These are phyloP conservation scores for Gonatopus flavifemur DNA, from an alignment of 1,140 invertebrate genomes.

Conservation along the genomic window DNA sequence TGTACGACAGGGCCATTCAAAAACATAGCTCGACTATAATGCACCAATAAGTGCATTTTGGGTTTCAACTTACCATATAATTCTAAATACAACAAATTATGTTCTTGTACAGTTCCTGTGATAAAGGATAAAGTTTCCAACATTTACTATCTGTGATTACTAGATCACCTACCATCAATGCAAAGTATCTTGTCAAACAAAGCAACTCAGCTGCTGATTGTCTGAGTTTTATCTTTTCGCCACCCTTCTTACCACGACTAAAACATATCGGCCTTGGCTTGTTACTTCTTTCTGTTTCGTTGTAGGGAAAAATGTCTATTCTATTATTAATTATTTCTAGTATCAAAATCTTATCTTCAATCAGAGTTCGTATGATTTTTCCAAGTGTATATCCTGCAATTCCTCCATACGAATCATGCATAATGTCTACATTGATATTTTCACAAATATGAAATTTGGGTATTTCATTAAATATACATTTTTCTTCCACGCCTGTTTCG, in stretches of 20 bases:
- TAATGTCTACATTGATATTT: constrained; percentile 20
- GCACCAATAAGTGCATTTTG: constrained; percentile 17
- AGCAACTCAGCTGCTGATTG: constrained; percentile 26
- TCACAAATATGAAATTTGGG: constrained; percentile 20
- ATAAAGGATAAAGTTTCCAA: constrained; percentile 18
- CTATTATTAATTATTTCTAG: constrained; percentile 19
- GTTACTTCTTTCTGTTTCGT: constrained; percentile 11
- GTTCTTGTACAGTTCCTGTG: constrained; percentile 16
- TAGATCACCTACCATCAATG: constrained; percentile 19
- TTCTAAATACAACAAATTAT: constrained; percentile 15
- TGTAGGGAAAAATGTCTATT: constrained; percentile 19
- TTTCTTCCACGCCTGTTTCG: too few relatives aligned
- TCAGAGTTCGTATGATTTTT: constrained; percentile 16
- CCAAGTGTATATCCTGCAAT: constrained; percentile 12
- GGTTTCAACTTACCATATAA: constrained; percentile 16
- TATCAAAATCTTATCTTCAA: constrained; percentile 16
- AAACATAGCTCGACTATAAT: constrained; percentile 14
- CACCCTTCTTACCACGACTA: constrained; percentile 3
- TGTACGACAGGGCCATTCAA: constrained; percentile 18
- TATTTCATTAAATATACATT: constrained; percentile 17
- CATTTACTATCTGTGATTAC: constrained; percentile 2
- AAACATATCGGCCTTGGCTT: constrained; percentile 14
- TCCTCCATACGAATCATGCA: constrained; percentile 22
- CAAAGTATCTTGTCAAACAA: constrained; percentile 18
- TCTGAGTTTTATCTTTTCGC: constrained; percentile 21